phyloP scores from a whole-genome alignment of 2,888 invertebrate genomes.

The Lasioglossum marginatum region DNA sequence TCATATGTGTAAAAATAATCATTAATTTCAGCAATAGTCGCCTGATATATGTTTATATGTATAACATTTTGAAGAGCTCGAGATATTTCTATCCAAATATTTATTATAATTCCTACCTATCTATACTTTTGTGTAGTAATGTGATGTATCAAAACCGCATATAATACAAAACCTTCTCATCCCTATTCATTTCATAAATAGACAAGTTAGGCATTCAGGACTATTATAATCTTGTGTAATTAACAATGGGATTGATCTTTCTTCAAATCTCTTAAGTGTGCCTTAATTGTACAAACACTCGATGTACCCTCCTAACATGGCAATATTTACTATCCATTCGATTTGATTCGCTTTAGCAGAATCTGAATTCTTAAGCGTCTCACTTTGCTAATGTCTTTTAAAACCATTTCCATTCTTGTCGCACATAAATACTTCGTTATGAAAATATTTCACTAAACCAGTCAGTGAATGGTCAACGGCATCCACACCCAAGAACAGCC shows the following conservation, averaged over 20 bases:
- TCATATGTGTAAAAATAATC: slow-evolving; percentile 14
- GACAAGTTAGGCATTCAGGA: neutral
- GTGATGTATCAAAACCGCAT: slow-evolving; percentile 14
- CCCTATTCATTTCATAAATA: slow-evolving; percentile 18
- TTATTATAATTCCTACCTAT: slow-evolving; percentile 4
- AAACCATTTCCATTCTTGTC: slow-evolving; percentile 34
- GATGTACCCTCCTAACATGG: slow-evolving; percentile 20
- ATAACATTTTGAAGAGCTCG: neutral
- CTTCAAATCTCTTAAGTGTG: slow-evolving; percentile 4
- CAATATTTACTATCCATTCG: slow-evolving; percentile 3
- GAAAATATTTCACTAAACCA: slow-evolving; percentile 35
- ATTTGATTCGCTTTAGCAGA: slow-evolving; percentile 1
- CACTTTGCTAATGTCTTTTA: slow-evolving; percentile 26
- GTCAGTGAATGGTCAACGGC: slow-evolving; percentile 89
- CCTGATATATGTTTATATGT: neutral
- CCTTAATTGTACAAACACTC: slow-evolving; percentile 22
- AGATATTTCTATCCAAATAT: slow-evolving; percentile 13
- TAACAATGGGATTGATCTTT: slow-evolving; percentile 9
- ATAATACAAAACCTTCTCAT: slow-evolving; percentile 21
- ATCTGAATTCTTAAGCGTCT: slow-evolving; percentile 1
- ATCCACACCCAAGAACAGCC: slow-evolving; percentile 99
- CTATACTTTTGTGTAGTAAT: slow-evolving; percentile 10
- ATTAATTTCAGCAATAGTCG: slow-evolving; percentile 25
- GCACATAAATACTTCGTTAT: slow-evolving; percentile 13
- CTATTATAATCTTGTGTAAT: neutral